Evolutionary conservation across 2,113 vertebrate species (phyloP), one percentile per base, ranked within the genome.

Genomic region (Cervus canadensis): DNA sequence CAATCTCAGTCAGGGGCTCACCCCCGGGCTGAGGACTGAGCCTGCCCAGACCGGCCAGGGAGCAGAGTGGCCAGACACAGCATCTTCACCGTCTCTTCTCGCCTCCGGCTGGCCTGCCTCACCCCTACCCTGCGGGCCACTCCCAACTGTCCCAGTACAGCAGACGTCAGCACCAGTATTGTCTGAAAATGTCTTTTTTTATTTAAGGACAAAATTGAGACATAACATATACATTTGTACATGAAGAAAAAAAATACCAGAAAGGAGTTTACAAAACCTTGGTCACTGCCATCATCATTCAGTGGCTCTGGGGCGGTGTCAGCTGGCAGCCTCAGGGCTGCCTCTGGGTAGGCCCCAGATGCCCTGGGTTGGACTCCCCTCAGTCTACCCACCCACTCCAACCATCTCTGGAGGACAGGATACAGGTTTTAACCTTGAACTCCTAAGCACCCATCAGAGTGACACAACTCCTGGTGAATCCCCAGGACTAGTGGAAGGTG

Each of bases 131-230:
- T 3, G 2, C 11, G 10, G 28, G 57, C 25, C 67, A 30, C 25
- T 16, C 26, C 36, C 21, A 26, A 26, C 67, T 52, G 33, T 52
- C 82, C 67, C 57, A 52, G 43, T 60, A 28, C 54, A 71, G 26
- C 83, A 96, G 40, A 92, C 62, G 50, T 15, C 5, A 87, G 36
- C 25, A 79, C 52, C 45, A 54, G n/a, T 4, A 28, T 78, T 74
- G 78, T 96, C 93, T 74, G 79, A 98, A 97, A 97, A 97, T 71
- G 96, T 98, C 96, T 97, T 71, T 67, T 96, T 98, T 98, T 98
- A 98, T 98, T 98, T 91, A 97, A 98, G 97, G 98, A 98, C 97
- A 98, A 98, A 98, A 98, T 91, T 82, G 96, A 98, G 92, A 98
- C 54, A 89, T 78, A 87, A 98, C 97, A 98, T 98, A 96, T 97